Evolutionary conservation across 1,140 invertebrate species (phyloP).

Genomic region (Drosophila paulistorum): DNA sequence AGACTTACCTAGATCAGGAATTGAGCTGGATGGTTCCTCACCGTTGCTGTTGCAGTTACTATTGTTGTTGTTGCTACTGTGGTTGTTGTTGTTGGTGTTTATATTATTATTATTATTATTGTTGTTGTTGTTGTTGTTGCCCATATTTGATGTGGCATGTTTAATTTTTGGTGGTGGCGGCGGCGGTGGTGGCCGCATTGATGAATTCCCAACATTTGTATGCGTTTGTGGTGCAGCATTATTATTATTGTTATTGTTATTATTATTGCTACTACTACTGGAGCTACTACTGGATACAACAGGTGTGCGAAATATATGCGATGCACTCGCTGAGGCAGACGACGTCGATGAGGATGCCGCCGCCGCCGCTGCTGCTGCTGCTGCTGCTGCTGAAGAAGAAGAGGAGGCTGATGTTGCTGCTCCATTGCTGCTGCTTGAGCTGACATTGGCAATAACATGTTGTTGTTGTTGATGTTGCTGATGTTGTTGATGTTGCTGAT

Average conservation of each 20-base stretch:
- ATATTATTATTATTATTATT: conserved; percentile 16
- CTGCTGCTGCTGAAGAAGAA: conserved; percentile 28
- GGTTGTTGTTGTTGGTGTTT: conserved; percentile 12
- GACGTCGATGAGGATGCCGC: conserved; percentile 35
- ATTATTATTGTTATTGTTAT: conserved; percentile 24
- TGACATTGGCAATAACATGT: conserved; percentile 56
- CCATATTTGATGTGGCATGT: conserved; percentile 53
- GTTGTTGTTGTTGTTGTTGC: conserved; percentile 26
- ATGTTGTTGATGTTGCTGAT: conserved; percentile 55
- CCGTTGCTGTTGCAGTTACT: conserved; percentile 49
- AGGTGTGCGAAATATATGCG: conserved; percentile 78
- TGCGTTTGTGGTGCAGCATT: conserved; percentile 35
- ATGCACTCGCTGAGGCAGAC: conserved; percentile 26
- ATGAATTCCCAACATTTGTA: conserved; percentile 53
- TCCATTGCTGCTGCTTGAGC: conserved; percentile 55
- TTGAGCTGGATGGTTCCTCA: conserved; percentile 92
- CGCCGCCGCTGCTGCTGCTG: conserved; percentile 33
- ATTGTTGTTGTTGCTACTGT: conserved; percentile 22
- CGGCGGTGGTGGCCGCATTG: conserved; percentile 85
- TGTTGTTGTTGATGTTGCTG: conserved; percentile 72
- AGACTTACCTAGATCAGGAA: conserved; percentile 91
- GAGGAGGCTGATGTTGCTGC: background rate
- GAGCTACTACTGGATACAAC: conserved; percentile 76
- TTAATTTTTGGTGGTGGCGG: conserved; percentile 85
- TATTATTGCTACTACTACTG: conserved; percentile 45